A percentile compares a stretch with the other conserved stretches of the same genome.
These are phyloP conservation scores for Eueides isabella DNA, from an alignment of 1,140 invertebrate species.

Conservation along the genomic window DNA sequence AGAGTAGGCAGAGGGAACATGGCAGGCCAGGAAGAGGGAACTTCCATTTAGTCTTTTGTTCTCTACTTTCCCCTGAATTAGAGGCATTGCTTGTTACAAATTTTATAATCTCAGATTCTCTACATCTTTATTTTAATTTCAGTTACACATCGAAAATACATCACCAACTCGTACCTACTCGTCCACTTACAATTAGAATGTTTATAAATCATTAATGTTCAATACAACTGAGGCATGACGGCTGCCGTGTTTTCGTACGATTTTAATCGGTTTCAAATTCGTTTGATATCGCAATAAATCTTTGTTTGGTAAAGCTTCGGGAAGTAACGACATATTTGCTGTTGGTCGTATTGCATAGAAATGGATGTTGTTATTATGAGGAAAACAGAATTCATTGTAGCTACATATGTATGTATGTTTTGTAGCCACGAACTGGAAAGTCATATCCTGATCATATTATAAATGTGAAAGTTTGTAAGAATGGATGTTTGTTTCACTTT, in stretches of 20 bases:
- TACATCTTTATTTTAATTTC: too few relatives aligned
- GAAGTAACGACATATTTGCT: background rate
- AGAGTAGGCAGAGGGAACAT: too few relatives aligned
- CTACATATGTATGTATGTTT: background rate
- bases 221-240: slow-evolving; percentile 3
- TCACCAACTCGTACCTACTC: background rate
- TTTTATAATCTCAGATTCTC: too few relatives aligned
- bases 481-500: too few relatives aligned
- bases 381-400: background rate
- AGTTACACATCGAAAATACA: background rate
- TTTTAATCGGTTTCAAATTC: slow-evolving; percentile 47
- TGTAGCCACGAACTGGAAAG: background rate
- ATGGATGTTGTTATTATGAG: background rate
- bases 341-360: background rate
- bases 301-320: slow-evolving; percentile 11
- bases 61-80: too few relatives aligned
- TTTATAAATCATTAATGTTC: slow-evolving; percentile 26
- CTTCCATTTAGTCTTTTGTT: too few relatives aligned
- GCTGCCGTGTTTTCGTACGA: slow-evolving; percentile 42
- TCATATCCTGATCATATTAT: too few relatives aligned
- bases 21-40: too few relatives aligned
- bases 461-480: too few relatives aligned
- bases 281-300: slow-evolving; percentile 54
- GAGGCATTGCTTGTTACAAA: too few relatives aligned
- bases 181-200: background rate